A percentile compares a stretch with the other conserved stretches of the same genome.
These are phyloP conservation scores for Aphodius sticticus DNA, from an alignment of 2,888 invertebrate species.

Conservation along the genomic window DNA sequence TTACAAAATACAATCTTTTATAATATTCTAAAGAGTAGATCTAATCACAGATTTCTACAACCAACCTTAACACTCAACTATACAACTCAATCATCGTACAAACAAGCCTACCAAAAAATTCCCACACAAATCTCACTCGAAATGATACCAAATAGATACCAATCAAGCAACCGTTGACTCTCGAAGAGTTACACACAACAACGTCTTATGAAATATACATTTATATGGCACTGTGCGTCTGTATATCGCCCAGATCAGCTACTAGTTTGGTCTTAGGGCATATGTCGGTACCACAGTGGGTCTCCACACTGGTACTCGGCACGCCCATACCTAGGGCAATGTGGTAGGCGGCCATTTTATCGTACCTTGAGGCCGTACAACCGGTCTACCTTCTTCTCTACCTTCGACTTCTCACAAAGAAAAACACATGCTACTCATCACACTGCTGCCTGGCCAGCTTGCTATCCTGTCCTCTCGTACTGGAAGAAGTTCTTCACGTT, in stretches of 20 bases:
- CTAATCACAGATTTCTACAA: too few species aligned
- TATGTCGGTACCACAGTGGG: constrained; percentile 40
- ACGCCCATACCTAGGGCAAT: constrained; percentile 51
- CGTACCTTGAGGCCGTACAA: constrained; percentile 43
- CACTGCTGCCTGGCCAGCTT: not conserved
- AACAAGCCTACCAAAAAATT: not conserved
- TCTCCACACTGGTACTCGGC: constrained; percentile 33
- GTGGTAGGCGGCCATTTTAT: constrained; percentile 51
- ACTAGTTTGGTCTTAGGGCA: constrained; percentile 21
- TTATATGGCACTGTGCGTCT: not conserved
- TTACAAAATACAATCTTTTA: too few species aligned
- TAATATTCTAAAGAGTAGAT: too few species aligned
- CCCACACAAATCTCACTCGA: not conserved
- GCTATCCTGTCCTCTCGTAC: not conserved
- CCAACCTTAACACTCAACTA: not conserved
- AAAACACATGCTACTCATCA: constrained; percentile 13
- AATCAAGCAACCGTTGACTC: not conserved
- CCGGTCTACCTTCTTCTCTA: constrained; percentile 42
- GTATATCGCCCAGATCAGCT: constrained; percentile 21
- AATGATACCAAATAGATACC: not conserved
- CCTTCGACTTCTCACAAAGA: constrained; percentile 36
- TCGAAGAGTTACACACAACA: constrained; percentile 5
- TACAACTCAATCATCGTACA: not conserved
- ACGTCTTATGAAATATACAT: not conserved
- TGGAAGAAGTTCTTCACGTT: not conserved